A percentile compares a stretch with the other conserved stretches of the same genome.
phyloP scores from a whole-genome alignment of 2,113 vertebrate species.

The Chlorocebus sabaeus region DNA sequence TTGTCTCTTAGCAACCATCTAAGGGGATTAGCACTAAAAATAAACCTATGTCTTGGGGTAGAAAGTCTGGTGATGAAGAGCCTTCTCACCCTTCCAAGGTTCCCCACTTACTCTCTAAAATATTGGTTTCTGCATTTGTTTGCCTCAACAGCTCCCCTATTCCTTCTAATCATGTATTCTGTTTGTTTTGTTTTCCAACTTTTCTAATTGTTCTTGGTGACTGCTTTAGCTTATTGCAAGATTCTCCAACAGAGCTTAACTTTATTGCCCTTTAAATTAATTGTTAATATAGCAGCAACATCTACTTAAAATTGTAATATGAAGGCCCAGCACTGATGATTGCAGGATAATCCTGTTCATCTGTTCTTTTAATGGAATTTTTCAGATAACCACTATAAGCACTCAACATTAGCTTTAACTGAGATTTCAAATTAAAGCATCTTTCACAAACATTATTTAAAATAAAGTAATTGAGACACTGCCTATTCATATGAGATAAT shows the following conservation, averaged over 20 bases:
- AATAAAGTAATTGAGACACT: not conserved
- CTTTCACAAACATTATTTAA: not conserved
- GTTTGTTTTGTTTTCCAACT: not conserved
- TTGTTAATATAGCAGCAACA: not conserved
- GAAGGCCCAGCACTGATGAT: not conserved
- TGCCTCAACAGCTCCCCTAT: not conserved
- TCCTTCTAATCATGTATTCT: not conserved
- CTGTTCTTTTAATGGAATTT: not conserved
- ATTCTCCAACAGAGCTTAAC: not conserved
- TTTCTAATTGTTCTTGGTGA: not conserved
- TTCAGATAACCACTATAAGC: not conserved
- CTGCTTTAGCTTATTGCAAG: not conserved
- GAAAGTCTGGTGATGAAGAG: not conserved
- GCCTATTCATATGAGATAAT: not conserved
- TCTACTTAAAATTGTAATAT: not conserved
- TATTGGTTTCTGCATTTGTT: not conserved
- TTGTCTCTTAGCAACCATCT: not conserved
- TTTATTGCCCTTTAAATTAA: not conserved
- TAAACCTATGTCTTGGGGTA: not conserved
- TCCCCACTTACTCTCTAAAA: not conserved
- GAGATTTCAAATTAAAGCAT: not conserved
- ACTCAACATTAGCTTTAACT: not conserved
- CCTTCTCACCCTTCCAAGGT: accelerated
- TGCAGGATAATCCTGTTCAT: not conserved
- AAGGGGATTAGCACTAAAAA: not conserved